These are phyloP conservation scores for Machaerirhynchus nigripectus DNA, from an alignment of 2,113 vertebrate genomes.

Conservation along the genomic window DNA sequence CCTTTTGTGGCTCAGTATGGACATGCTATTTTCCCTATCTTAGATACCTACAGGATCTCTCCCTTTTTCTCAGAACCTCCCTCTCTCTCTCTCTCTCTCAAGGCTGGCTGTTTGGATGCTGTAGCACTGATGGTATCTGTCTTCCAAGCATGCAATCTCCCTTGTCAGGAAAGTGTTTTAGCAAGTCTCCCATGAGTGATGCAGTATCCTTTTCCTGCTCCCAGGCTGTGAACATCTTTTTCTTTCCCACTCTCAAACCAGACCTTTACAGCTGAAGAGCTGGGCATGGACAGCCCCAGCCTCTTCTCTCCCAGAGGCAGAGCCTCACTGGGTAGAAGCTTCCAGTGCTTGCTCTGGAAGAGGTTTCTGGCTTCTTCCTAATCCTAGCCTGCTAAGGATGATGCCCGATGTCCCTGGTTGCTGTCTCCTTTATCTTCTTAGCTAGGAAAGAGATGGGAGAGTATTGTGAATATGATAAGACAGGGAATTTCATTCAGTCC, in stretches of 20 bases:
- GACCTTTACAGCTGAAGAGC: not conserved
- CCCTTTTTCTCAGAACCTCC: not conserved
- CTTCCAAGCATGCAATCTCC: not conserved
- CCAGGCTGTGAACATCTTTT: not conserved
- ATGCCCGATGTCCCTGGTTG: not conserved
- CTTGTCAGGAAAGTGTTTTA: not conserved
- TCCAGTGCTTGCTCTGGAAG: not conserved
- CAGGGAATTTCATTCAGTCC: not conserved
- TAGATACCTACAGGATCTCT: not conserved
- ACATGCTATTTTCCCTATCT: not conserved
- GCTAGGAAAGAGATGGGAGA: not conserved
- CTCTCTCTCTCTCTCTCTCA: not conserved
- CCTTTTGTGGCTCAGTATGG: not conserved
- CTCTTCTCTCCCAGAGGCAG: not conserved
- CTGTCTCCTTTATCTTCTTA: not conserved
- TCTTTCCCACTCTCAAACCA: not conserved
- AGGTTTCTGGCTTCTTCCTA: not conserved
- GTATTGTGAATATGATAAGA: not conserved
- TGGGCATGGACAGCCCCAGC: fast-evolving
- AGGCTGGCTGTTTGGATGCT: fast-evolving
- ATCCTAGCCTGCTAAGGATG: not conserved
- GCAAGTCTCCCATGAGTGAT: not conserved
- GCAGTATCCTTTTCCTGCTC: not conserved
- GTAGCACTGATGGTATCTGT: not conserved
- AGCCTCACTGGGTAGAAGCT: not conserved